These are phyloP conservation scores for Spodoptera litura DNA, from an alignment of 1,140 invertebrate species.

Conservation along the genomic window DNA sequence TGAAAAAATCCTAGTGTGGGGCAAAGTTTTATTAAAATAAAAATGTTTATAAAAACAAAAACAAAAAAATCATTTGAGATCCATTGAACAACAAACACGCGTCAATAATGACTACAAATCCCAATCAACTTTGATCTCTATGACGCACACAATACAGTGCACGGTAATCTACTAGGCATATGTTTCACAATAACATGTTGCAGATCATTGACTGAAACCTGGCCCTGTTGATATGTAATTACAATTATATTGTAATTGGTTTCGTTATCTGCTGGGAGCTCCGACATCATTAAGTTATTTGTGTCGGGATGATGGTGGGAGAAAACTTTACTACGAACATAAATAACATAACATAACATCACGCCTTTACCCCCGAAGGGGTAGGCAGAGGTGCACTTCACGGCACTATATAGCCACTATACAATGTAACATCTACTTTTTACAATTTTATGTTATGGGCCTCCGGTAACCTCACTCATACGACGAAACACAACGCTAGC, in stretches of 20 bases:
- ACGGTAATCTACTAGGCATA: too few species aligned
- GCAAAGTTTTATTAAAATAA: too few species aligned
- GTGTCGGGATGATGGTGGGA: constrained; percentile 13
- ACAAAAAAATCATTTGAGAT: neutral
- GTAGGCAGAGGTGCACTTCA: too few species aligned
- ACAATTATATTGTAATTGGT: constrained; percentile 32
- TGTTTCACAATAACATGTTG: constrained; percentile 36
- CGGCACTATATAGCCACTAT: too few species aligned
- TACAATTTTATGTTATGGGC: too few species aligned
- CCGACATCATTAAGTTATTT: neutral
- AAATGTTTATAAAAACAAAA: too few species aligned
- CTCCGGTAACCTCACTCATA: too few species aligned
- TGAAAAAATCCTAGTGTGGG: too few species aligned
- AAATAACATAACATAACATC: too few species aligned
- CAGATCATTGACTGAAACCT: constrained; percentile 46
- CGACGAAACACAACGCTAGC: too few species aligned
- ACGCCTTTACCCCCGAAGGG: too few species aligned
- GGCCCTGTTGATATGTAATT: constrained; percentile 38
- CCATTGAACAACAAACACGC: constrained; percentile 13
- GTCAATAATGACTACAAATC: neutral
- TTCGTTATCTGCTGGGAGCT: neutral
- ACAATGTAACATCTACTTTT: too few species aligned
- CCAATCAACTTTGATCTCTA: neutral
- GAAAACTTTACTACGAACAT: neutral
- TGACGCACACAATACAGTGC: neutral